Base-by-base conservation (phyloP, 2,797 vertebrate species). In the Syngnathus acus region DNA sequence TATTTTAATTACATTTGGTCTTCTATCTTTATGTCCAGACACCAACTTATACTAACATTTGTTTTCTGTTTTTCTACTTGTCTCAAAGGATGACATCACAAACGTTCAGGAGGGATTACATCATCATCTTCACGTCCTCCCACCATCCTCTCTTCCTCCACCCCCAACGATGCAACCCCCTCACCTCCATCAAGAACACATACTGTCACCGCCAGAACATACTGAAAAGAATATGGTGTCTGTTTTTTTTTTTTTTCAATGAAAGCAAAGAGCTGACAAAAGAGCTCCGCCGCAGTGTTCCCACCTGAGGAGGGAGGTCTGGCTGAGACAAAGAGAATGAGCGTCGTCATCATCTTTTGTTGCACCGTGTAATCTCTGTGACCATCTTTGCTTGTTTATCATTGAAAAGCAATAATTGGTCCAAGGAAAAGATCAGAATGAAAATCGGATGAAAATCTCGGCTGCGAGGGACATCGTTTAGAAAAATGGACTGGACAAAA, bases 81-180 rank as follows among this genome's bases (percentile, higher is more conserved):
- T 64, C 48, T 51, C 62, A 37, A 39, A 51, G 8, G 23, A 64
- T 64, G 62, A 64, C 83, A 81, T 88, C 83, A 86, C 78, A 66
- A 72, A 65, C 61, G 32, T 43, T 58, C 65, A 67, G 68, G 64
- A 64, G 80, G 83, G 86, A 84, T 82, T 60, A 70, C 59, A 75
- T 65, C 73, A 64, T 42, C 40, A 6, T 76, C 21, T 70, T 21
- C 61, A 55, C 43, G 26, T 37, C 55, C 55, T 57, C 32, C 55
- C 26, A 57, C 55, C 14, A 57, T 57, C 55, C 13, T 57, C 13
- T 57, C 32, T 45, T 62, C 21, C 13, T 16, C 37, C 17, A 3
- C 38, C 37, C 37, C 5, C 21, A n/a, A 47, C 51, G 51, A 21
- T 17, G 32, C 37, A 10, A 8, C 37, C 7, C 32, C 58, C 59